A percentile compares a stretch with the other conserved stretches of the same genome.
Conservation (phyloP, 2,113 vertebrate species). For the Vireo altiloquus region DNA sequence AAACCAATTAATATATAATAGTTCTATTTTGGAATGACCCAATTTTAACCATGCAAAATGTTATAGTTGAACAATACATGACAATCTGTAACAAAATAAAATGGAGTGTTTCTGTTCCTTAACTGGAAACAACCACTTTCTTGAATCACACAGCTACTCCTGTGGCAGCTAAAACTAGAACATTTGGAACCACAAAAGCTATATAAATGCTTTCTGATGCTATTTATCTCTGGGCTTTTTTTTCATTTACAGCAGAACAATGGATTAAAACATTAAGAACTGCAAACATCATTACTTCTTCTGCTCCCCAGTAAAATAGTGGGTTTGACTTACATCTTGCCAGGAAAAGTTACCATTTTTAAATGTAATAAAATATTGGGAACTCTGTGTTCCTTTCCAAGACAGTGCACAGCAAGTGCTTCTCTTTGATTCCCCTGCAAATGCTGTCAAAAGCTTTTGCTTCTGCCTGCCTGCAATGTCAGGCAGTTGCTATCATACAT, state of each 20-base stretch:
- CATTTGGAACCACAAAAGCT: not conserved
- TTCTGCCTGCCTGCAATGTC: not conserved
- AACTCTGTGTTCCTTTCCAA: not conserved
- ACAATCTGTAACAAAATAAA: not conserved
- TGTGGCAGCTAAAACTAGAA: not conserved
- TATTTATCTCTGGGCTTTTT: not conserved
- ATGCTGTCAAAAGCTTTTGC: slow-evolving; percentile 20
- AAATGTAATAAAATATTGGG: not conserved
- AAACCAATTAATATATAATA: not conserved
- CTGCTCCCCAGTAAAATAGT: not conserved
- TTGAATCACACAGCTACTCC: not conserved
- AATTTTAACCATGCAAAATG: not conserved
- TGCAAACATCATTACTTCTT: not conserved
- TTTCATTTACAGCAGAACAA: not conserved
- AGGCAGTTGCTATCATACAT: not conserved
- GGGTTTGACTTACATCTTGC: not conserved
- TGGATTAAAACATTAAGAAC: not conserved
- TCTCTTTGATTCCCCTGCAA: not conserved
- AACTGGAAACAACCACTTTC: not conserved
- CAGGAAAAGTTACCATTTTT: not conserved
- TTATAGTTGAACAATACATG: not conserved
- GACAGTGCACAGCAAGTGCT: not conserved
- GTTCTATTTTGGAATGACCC: not conserved
- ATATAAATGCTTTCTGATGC: not conserved
- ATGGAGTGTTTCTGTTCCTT: not conserved